Evolutionary conservation across 23 tunicate species (phyloP).

Genomic region (Ciona savignyi): DNA sequence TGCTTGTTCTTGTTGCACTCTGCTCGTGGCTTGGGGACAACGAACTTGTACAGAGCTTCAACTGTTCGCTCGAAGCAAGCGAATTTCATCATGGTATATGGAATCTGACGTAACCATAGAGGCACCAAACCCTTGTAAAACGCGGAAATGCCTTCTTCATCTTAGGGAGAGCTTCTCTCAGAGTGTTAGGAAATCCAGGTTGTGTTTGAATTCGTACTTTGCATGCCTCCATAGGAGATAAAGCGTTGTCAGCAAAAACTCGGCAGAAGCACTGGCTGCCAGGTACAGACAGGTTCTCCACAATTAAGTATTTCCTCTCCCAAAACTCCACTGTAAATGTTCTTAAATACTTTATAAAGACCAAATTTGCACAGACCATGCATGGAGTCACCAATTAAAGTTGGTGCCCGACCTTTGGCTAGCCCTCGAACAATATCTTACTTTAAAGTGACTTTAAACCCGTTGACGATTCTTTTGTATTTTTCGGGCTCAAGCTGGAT

Average conservation of each 20-base stretch:
- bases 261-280: too few species aligned
- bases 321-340: conserved; percentile 51
- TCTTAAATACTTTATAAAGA: conserved; percentile 92
- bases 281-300: too few species aligned
- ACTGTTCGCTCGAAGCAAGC: conserved; percentile 96
- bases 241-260: too few species aligned
- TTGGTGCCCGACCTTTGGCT: conserved; percentile 96
- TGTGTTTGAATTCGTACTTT: conserved; percentile 88
- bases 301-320: too few species aligned
- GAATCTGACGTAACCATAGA: conserved; percentile 89
- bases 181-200: conserved; percentile 81
- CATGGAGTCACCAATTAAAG: conserved; percentile 98
- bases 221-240: too few species aligned
- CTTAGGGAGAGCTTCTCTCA: conserved; percentile 91
- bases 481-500: conserved; percentile 89
- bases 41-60: conserved; percentile 76
- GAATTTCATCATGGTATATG: conserved; percentile 98
- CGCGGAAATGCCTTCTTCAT: too few species aligned
- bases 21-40: conserved; percentile 89
- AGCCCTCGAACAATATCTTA: conserved; percentile 86
- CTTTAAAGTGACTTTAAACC: conserved; percentile 61
- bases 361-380: conserved; percentile 98
- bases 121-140: conserved; percentile 85
- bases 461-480: conserved; percentile 56
- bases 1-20: too few species aligned